These are phyloP conservation scores for Bombus consobrinus DNA, from an alignment of 1,140 invertebrate genomes.

Conservation along the genomic window DNA sequence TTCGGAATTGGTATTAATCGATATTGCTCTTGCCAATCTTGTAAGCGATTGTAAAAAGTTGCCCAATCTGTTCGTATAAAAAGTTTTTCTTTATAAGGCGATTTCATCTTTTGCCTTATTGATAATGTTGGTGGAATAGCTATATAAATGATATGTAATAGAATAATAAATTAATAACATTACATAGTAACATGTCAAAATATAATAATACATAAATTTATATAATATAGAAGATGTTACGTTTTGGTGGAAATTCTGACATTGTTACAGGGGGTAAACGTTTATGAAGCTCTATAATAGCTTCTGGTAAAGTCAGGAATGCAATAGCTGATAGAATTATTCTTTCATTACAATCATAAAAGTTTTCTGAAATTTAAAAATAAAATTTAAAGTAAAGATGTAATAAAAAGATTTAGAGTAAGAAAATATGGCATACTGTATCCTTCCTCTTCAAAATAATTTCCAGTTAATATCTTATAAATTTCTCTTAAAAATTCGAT, in stretches of 20 bases:
- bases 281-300: slow-evolving; percentile 72
- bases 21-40: slow-evolving; percentile 63
- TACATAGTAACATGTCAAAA: not conserved
- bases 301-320: slow-evolving; percentile 75
- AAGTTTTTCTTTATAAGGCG: slow-evolving; percentile 71
- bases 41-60: slow-evolving; percentile 54
- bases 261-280: slow-evolving; percentile 67
- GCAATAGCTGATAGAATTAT: slow-evolving; percentile 78
- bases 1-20: slow-evolving; percentile 58
- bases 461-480: slow-evolving; percentile 74
- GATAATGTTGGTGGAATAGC: slow-evolving; percentile 37
- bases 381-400: slow-evolving; percentile 13
- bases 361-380: slow-evolving; percentile 66
- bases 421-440: slow-evolving; percentile 67
- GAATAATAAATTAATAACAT: not conserved
- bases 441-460: slow-evolving; percentile 75
- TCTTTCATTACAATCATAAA: slow-evolving; percentile 76
- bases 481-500: slow-evolving; percentile 74
- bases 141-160: slow-evolving; percentile 36
- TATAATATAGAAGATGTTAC: slow-evolving; percentile 58
- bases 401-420: slow-evolving; percentile 2
- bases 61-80: slow-evolving; percentile 67
- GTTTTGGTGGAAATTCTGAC: slow-evolving; percentile 67
- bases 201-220: not conserved
- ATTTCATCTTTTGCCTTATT: slow-evolving; percentile 49